Conservation (phyloP, 1,140 invertebrate species). For the Acyrthosiphon pisum region DNA sequence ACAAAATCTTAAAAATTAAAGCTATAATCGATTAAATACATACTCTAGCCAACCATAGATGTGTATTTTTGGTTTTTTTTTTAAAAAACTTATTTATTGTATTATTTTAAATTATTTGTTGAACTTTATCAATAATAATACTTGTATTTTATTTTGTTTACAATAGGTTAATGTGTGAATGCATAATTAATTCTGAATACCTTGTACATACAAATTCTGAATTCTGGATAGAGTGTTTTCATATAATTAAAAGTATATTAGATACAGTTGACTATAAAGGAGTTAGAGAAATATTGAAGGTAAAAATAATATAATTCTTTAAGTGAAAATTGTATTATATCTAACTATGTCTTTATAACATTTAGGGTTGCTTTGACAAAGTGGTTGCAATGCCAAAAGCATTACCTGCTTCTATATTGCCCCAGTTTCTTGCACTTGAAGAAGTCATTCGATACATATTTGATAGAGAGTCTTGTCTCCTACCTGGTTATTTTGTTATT, state of each 20-base stretch:
- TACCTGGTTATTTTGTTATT: slow-evolving; percentile 93
- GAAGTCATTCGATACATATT: slow-evolving; percentile 87
- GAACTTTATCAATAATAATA: not conserved
- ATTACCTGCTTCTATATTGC: slow-evolving; percentile 78
- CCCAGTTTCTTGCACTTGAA: slow-evolving; percentile 80
- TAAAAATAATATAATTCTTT: slow-evolving; percentile 62
- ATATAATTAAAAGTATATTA: slow-evolving; percentile 84
- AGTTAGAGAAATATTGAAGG: slow-evolving; percentile 90
- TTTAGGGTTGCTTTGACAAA: slow-evolving; percentile 83
- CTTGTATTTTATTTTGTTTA: slow-evolving; percentile 60
- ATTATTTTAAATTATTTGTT: not conserved
- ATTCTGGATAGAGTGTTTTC: slow-evolving; percentile 89
- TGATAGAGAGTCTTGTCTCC: slow-evolving; percentile 87
- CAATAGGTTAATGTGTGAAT: slow-evolving; percentile 81
- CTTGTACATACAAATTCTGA: slow-evolving; percentile 77
- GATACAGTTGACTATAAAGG: slow-evolving; percentile 94
- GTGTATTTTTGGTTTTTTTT: not conserved
- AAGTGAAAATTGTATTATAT: not conserved
- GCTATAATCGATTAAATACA: not conserved
- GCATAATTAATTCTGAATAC: slow-evolving; percentile 80
- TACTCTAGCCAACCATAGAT: not conserved
- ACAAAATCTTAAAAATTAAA: not conserved
- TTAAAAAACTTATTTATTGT: too few relatives aligned
- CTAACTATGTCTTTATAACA: slow-evolving; percentile 47
- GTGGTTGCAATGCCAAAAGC: slow-evolving; percentile 77